Base-by-base conservation (phyloP, 1,140 invertebrate genomes). In the Aphis craccivora region DNA sequence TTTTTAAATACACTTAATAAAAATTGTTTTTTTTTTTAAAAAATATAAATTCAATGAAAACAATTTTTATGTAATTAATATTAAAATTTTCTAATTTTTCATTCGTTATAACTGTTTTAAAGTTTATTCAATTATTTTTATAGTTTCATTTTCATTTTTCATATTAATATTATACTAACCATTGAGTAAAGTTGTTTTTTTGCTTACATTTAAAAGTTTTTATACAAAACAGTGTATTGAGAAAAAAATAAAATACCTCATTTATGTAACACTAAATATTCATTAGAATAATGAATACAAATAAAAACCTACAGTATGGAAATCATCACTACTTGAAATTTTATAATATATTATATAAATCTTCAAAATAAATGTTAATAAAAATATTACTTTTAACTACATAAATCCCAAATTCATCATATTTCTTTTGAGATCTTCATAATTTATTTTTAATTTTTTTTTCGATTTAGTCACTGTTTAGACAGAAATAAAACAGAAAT, bases 181-280 rank as follows among this genome's bases (percentile, higher is more conserved):
- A 35, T 7, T 88, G 6, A 48, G 86, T 9, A 51, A 88, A 88
- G 43, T 88, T 76, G n/a, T n/a, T n/a, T 87, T 88, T 7, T n/a
- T 20, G 8, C 35, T 89, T 37, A 89, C n/a, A 53, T 89, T 53
- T 90, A 60, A 90, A 60, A 60, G 9, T 90, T 60, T 90, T 60
- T 90, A 25, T 11, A 30, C 22, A 37, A 53, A 60, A 90, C 7
- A 40, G 11, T 53, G 1, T 60, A 60, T 25, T 22, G 9, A 9
- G 51, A 23, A 89, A 89, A 67, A 76, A n/a, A 87, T 87, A 20
- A 40, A 86, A 86, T 30, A 43, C 25, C 25, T 86, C 40, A 4
- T 55, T 90, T 90, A 25, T 0, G 5, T 20, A 2, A 51, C 35
- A 55, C n/a, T 90, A 90, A 89, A 89, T 89, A 55, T 89, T 89